Conservation (phyloP, 2,797 vertebrate genomes). For the Tolypeutes matacus region DNA sequence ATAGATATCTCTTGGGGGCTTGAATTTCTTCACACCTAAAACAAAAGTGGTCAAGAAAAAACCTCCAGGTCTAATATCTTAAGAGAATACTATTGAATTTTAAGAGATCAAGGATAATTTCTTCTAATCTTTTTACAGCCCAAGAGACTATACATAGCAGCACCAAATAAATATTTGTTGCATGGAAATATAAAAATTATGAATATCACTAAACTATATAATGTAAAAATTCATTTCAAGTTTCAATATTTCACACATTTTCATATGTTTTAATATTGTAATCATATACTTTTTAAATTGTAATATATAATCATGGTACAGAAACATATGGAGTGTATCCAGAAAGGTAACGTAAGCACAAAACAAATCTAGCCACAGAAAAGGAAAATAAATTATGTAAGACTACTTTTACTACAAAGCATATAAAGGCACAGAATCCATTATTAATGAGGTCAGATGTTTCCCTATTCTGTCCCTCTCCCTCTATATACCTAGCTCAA, state of each 20-base stretch:
- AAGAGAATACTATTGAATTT: slow-evolving; percentile 25
- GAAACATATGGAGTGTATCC: neutral
- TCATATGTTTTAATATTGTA: neutral
- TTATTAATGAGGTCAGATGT: neutral
- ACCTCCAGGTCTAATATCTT: slow-evolving; percentile 39
- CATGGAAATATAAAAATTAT: neutral
- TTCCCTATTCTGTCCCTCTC: neutral
- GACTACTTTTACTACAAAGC: neutral
- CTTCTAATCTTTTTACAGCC: neutral
- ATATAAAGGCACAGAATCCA: neutral
- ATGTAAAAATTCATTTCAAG: slow-evolving; percentile 55
- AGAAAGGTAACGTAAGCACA: neutral
- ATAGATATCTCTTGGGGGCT: neutral
- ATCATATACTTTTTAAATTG: neutral
- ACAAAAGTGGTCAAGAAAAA: neutral
- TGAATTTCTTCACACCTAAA: slow-evolving; percentile 62
- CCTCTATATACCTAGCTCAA: neutral
- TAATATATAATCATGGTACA: neutral
- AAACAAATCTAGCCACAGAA: neutral
- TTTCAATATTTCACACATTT: slow-evolving; percentile 47
- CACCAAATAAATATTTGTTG: neutral
- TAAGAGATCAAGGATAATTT: neutral
- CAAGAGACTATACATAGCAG: neutral
- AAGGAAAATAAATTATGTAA: neutral
- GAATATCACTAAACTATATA: neutral